These are phyloP conservation scores for Himalopsyche japonica DNA, from an alignment of 2,888 invertebrate species.

Conservation along the genomic window DNA sequence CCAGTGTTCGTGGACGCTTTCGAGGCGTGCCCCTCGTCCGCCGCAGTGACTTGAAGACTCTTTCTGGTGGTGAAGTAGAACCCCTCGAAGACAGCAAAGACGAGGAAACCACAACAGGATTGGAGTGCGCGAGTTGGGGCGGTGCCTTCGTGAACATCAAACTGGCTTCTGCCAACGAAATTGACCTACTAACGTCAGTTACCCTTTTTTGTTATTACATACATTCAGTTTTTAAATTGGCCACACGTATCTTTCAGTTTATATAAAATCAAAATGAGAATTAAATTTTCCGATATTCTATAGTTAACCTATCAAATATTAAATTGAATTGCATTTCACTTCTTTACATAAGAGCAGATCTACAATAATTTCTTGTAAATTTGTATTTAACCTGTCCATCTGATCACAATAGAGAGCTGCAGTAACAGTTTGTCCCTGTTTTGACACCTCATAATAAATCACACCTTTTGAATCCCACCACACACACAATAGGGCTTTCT, in stretches of 20 bases:
- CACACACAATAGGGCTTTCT: too few relatives aligned
- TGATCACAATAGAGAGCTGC: neutral
- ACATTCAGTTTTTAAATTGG: neutral
- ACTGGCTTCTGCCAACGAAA: conserved; percentile 13
- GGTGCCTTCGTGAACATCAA: conserved; percentile 16
- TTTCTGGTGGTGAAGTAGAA: neutral
- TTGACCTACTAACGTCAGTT: conserved; percentile 33
- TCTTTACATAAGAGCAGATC: too few relatives aligned
- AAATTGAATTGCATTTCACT: too few relatives aligned
- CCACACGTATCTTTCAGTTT: neutral
- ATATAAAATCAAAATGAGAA: neutral
- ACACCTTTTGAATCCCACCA: too few relatives aligned
- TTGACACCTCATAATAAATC: neutral
- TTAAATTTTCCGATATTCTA: too few relatives aligned
- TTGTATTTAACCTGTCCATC: neutral
- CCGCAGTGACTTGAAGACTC: neutral
- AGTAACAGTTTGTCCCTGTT: neutral
- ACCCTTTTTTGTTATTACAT: neutral
- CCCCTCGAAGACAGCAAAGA: neutral
- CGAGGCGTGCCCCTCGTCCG: conserved; percentile 29
- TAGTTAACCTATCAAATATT: too few relatives aligned
- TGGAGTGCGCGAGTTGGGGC: conserved; percentile 16
- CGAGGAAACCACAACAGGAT: neutral
- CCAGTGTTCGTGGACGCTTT: conserved; percentile 13
- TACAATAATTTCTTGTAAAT: neutral